Conservation (phyloP, 2,888 invertebrate species). For the Drosophila dives region DNA sequence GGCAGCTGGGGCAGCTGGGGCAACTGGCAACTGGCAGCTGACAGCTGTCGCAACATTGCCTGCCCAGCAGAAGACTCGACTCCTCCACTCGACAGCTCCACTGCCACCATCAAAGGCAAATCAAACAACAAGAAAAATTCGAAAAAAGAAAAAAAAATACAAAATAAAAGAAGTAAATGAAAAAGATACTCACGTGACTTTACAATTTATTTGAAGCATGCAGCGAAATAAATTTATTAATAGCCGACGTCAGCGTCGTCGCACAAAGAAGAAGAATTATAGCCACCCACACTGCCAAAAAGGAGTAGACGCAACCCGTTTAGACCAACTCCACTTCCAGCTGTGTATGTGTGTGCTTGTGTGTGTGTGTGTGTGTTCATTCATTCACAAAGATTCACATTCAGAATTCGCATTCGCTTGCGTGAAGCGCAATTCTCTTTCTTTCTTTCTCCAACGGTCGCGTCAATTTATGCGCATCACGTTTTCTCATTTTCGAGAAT, state of each 20-base stretch:
- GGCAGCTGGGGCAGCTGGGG: conserved; percentile 55
- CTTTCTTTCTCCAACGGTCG: conserved; percentile 30
- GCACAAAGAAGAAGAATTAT: conserved; percentile 56
- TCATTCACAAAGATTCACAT: conserved; percentile 68
- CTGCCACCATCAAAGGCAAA: conserved; percentile 66
- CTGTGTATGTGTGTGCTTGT: background rate
- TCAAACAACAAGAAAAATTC: conserved; percentile 44
- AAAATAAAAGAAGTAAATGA: conserved; percentile 1
- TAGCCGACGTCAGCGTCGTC: conserved; percentile 60
- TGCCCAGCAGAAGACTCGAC: conserved; percentile 32
- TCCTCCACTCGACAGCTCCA: conserved; percentile 21
- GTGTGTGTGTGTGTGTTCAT: conserved; percentile 49
- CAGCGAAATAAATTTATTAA: conserved; percentile 75
- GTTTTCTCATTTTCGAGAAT: conserved; percentile 84
- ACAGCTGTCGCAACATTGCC: conserved; percentile 70
- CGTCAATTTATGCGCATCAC: conserved; percentile 83
- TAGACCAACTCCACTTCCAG: conserved; percentile 11
- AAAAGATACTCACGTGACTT: conserved; percentile 68
- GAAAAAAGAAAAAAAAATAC: background rate
- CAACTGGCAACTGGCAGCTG: conserved; percentile 52
- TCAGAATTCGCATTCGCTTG: conserved; percentile 49
- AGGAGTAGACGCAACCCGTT: conserved; percentile 25
- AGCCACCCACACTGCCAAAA: conserved; percentile 41
- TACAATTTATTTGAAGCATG: conserved; percentile 73
- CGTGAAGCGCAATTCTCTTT: conserved; percentile 53